phyloP scores from a whole-genome alignment of 2,113 vertebrate species.

The Leptobrachium leishanense region DNA sequence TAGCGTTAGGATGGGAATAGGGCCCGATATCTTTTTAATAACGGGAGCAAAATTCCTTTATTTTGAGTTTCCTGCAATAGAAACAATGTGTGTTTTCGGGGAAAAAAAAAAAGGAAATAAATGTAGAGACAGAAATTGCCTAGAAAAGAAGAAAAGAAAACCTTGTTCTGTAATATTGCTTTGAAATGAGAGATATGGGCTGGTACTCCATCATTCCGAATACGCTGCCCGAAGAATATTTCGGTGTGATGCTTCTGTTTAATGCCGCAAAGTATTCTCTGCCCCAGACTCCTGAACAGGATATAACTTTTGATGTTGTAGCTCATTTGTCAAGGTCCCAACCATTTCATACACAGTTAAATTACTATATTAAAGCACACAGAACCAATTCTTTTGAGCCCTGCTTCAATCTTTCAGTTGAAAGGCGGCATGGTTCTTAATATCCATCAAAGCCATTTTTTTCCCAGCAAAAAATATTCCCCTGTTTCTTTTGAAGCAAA shows the following conservation, averaged over 20 bases:
- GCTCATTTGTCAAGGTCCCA: conserved; percentile 31
- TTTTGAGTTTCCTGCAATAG: too few relatives aligned
- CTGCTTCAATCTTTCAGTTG: not conserved
- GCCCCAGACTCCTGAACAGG: not conserved
- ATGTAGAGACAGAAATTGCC: too few relatives aligned
- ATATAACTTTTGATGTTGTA: conserved; percentile 7
- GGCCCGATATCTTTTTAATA: too few relatives aligned
- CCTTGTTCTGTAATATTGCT: not conserved
- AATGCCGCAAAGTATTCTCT: conserved; percentile 12
- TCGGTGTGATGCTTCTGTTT: not conserved
- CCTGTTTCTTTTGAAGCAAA: conserved; percentile 27
- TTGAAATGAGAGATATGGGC: not conserved
- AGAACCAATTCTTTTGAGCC: conserved; percentile 7
- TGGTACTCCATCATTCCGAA: conserved; percentile 13
- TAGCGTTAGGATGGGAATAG: too few relatives aligned
- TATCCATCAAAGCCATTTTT: conserved; percentile 31
- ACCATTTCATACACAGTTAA: conserved; percentile 17
- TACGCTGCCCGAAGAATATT: conserved; percentile 3
- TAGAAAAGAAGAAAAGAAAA: not conserved
- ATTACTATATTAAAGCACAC: conserved; percentile 19
- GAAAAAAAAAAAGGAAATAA: too few relatives aligned
- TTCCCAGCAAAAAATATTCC: not conserved
- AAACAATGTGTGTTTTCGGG: too few relatives aligned
- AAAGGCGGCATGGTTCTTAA: conserved; percentile 25
- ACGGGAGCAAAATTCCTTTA: too few relatives aligned